phyloP scores from a whole-genome alignment of 2,797 vertebrate genomes.

The Betta splendens region DNA sequence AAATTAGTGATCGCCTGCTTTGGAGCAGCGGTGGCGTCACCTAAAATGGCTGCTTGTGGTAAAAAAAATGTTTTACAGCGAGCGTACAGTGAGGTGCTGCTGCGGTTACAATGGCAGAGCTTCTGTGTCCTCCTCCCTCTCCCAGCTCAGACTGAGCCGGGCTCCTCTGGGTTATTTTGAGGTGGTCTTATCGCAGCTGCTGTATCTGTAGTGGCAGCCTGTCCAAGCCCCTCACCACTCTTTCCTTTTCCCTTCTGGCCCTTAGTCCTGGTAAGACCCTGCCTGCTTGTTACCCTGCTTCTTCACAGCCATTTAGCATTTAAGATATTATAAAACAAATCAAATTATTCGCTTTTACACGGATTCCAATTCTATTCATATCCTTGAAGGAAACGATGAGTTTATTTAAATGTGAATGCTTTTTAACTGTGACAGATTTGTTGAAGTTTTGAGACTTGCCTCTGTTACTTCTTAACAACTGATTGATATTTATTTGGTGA shows the following conservation, averaged over 20 bases:
- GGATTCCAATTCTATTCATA: constrained; percentile 4
- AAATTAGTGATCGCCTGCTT: constrained; percentile 35
- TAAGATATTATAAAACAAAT: constrained; percentile 5
- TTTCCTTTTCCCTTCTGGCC: constrained; percentile 67
- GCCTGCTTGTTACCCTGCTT: constrained; percentile 47
- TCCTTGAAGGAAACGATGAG: constrained; percentile 14
- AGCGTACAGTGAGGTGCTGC: too few species aligned
- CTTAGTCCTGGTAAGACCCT: constrained; percentile 80
- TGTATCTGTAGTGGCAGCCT: constrained; percentile 67
- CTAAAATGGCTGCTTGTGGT: constrained; percentile 48
- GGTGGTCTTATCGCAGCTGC: constrained; percentile 84
- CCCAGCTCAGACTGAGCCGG: constrained; percentile 53
- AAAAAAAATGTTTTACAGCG: too few species aligned
- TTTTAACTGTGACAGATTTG: constrained; percentile 13
- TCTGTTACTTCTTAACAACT: constrained; percentile 13
- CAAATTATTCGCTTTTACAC: constrained; percentile 7
- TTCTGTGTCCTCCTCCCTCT: constrained; percentile 46
- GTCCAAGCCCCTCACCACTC: constrained; percentile 65
- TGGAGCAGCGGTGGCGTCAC: constrained; percentile 39
- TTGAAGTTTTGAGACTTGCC: constrained; percentile 16
- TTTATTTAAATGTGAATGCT: constrained; percentile 12
- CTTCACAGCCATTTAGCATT: constrained; percentile 36
- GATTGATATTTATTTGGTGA: background rate
- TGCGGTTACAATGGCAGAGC: too few species aligned
- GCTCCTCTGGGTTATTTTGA: constrained; percentile 81